Evolutionary conservation across 2,113 vertebrate species (phyloP).

Genomic region (Arothron firmamentum): DNA sequence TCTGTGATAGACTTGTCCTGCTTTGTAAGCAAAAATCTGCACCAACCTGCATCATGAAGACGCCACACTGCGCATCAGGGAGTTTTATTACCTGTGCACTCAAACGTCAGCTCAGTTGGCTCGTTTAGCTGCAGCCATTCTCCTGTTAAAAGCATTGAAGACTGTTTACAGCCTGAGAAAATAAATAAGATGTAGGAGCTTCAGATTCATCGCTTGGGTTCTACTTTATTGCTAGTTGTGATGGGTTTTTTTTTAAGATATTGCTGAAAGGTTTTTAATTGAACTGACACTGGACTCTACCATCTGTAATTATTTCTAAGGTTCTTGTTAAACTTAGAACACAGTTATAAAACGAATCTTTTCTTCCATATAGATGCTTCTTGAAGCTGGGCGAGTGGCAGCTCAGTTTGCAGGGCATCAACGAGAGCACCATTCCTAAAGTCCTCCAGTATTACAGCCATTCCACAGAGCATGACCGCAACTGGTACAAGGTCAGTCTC

Average conservation of each 20-base stretch:
- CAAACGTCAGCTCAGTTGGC: too few species aligned
- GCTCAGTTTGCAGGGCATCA: slow-evolving; percentile 96
- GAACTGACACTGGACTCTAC: not conserved
- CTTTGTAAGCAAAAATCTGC: too few species aligned
- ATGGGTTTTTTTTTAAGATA: not conserved
- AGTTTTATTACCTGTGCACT: too few species aligned
- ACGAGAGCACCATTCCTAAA: slow-evolving; percentile 96
- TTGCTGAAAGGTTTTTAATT: not conserved
- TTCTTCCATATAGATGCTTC: slow-evolving; percentile 82
- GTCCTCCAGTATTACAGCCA: slow-evolving; percentile 96
- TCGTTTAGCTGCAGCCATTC: too few species aligned
- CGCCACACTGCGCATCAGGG: too few species aligned
- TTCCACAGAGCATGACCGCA: slow-evolving; percentile 94
- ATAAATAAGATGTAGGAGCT: not conserved
- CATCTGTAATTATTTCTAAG: not conserved
- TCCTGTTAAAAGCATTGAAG: too few species aligned
- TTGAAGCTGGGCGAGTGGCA: slow-evolving; percentile 98
- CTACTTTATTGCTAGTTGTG: not conserved
- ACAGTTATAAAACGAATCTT: too few species aligned
- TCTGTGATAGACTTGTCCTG: too few species aligned
- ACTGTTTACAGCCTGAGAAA: too few species aligned
- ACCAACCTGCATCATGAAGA: too few species aligned
- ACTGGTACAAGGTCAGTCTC: slow-evolving; percentile 94
- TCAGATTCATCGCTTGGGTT: not conserved
- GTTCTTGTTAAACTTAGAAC: not conserved